Evolutionary conservation across 2,113 vertebrate species (phyloP).

Genomic region (Gadus macrocephalus): DNA sequence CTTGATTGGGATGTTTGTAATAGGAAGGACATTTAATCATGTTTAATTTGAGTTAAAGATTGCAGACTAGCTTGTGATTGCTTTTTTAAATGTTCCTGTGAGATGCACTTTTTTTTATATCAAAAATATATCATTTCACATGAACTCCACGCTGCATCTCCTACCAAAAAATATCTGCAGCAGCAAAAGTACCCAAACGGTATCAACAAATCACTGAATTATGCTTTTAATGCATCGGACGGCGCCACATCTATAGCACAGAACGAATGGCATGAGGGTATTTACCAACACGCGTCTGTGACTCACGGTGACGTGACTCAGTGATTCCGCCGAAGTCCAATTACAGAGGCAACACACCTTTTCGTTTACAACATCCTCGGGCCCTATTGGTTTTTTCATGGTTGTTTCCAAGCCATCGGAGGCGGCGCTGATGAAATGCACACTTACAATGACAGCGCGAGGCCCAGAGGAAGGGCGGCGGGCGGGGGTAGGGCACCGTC

Average conservation of each 20-base stretch:
- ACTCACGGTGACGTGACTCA: constrained; percentile 3
- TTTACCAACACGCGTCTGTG: neutral
- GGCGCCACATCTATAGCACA: no score
- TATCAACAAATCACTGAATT: no score
- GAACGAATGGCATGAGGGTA: neutral
- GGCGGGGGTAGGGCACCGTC: constrained; percentile 22
- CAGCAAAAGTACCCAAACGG: no score
- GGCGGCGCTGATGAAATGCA: constrained; percentile 34
- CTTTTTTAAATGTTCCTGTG: no score
- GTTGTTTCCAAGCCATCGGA: constrained; percentile 26
- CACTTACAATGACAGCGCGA: constrained; percentile 29
- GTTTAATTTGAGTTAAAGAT: constrained; percentile 4
- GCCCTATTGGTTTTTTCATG: constrained; percentile 19
- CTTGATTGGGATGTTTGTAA: neutral
- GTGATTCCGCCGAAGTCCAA: constrained; percentile 4
- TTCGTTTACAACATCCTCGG: constrained; percentile 7
- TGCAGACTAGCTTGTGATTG: constrained; percentile 10
- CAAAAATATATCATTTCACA: no score
- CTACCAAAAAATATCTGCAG: no score
- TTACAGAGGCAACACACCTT: constrained; percentile 22
- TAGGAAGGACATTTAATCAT: neutral
- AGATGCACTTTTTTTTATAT: no score
- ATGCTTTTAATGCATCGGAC: no score
- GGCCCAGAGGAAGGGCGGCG: constrained; percentile 15
- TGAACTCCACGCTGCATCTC: neutral